Evolutionary conservation across 2,888 invertebrate genomes (phyloP), one percentile per base, ranked within the genome.

Genomic region (Anoncus sp.): DNA sequence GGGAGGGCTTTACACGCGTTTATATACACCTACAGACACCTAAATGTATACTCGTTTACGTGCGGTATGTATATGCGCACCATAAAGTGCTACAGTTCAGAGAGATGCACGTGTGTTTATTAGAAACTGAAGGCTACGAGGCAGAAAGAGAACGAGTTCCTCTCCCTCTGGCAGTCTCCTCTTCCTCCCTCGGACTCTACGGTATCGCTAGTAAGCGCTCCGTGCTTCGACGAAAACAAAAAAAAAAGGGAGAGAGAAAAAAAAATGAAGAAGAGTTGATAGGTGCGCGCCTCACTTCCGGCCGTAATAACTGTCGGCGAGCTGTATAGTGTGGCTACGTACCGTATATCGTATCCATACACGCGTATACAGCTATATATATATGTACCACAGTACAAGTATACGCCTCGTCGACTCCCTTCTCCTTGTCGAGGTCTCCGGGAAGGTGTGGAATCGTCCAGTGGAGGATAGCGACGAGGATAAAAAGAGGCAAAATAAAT

Each of bases 271-370:
- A 70, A 66, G 65, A 70, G 47, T 71, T 43, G 55, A 40, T 57
- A 51, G 67, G 62, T 67, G 62, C 57, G 59, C 62, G 62, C 77
- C 80, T 69, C 43, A 82, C 80, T 82, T 82, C 79, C 82, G 82
- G 80, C 31, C 77, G 80, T 82, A 82, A 82, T 82, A 82, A 82
- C 80, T 79, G 82, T 82, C 80, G 73, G 72, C 70, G 45, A 49
- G 55, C 57, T 59, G 53, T 72, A 38, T 18, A 55, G 20, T 18
- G 16, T 10, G 20, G 59, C 49, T n/a, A 45, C 20, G 66, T 66
- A 57, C 43, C 53, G 43, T 60, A 47, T 16, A 49, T 16, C 31
- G 20, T 57, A n/a, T 27, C 47, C 57, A 57, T 24, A 53, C 31
- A 55, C 31, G 16, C 14, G 22, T 40, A 27, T 27, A 43, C 6